Conservation (phyloP, 2,113 vertebrate species). For the Lynx canadensis region DNA sequence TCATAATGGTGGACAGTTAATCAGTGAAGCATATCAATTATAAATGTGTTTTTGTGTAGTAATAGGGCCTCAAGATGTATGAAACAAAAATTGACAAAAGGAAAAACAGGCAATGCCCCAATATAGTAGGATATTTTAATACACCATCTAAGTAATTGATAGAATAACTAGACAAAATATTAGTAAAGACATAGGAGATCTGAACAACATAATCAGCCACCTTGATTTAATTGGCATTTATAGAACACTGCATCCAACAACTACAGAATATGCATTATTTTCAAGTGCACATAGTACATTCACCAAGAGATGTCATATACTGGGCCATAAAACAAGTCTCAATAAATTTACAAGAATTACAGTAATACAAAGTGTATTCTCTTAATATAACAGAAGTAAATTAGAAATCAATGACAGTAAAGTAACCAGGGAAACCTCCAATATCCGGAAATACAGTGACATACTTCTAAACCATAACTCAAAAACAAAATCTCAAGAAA, state of each 20-base stretch:
- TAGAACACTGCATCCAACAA: background rate
- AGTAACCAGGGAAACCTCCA: background rate
- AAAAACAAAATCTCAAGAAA: constrained; percentile 7
- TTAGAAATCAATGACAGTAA: background rate
- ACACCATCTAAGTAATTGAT: background rate
- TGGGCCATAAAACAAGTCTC: background rate
- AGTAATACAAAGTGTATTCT: background rate
- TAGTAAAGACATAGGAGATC: background rate
- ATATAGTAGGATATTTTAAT: background rate
- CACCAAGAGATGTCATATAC: background rate
- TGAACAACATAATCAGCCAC: background rate
- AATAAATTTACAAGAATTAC: background rate
- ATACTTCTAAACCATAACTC: background rate
- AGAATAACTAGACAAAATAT: background rate
- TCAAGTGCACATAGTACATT: background rate
- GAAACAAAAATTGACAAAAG: background rate
- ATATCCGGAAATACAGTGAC: background rate
- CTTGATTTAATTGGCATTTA: background rate
- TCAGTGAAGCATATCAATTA: background rate
- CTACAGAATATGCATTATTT: background rate
- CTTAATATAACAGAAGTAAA: constrained; percentile 38
- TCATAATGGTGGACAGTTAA: background rate
- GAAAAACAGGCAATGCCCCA: background rate
- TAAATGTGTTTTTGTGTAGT: background rate
- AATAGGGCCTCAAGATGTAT: background rate